Percentiles rank a stretch among this genome's conserved stretches.
Evolutionary conservation across 37 sponge, comb jelly and placozoan species (phyloP).

Genomic region (Bolinopsis microptera): DNA sequence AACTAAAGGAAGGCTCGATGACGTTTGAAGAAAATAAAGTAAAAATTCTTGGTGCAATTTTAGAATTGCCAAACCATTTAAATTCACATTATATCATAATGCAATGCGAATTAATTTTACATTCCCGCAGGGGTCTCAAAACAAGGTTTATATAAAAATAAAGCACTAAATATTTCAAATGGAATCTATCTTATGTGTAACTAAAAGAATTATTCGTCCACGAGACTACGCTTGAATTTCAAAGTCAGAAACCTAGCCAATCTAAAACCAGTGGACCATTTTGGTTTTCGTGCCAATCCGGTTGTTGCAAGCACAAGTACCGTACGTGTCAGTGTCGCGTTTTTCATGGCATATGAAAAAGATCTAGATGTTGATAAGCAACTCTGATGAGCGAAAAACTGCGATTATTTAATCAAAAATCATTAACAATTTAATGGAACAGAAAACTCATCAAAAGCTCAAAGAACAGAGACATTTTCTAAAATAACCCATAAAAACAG

Average conservation of each 20-base stretch:
- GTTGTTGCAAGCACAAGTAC: not conserved
- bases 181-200: not conserved
- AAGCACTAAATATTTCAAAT: not conserved
- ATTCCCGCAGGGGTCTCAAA: not conserved
- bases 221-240: not conserved
- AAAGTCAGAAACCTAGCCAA: not conserved
- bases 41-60: not conserved
- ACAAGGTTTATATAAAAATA: not conserved
- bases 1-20: not conserved
- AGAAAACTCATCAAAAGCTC: not conserved
- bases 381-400: not conserved
- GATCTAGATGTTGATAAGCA: not conserved
- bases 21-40: not conserved
- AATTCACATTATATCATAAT: not conserved
- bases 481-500: constrained; percentile 65
- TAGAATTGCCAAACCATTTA: not conserved
- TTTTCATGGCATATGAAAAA: not conserved
- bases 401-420: not conserved
- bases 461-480: constrained; percentile 25
- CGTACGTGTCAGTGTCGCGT: no score
- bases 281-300: not conserved
- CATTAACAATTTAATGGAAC: not conserved
- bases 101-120: not conserved
- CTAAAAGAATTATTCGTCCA: not conserved
- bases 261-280: not conserved